These are phyloP conservation scores for Loripinus fragilis DNA, from an alignment of 2,888 invertebrate species.

Conservation along the genomic window DNA sequence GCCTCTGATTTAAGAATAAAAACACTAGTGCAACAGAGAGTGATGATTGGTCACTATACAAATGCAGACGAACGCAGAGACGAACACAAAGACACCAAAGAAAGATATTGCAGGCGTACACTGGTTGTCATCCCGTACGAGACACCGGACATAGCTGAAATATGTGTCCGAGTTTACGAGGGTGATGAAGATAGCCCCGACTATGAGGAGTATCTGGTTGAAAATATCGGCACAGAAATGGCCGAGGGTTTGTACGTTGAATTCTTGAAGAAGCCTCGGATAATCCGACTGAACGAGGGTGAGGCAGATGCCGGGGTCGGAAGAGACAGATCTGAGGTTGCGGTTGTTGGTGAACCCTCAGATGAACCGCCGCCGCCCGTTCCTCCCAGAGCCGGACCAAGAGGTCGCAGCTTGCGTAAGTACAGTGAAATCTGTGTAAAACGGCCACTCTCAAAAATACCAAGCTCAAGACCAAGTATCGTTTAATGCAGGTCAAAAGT, in stretches of 20 bases:
- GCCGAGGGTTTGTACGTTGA: conserved; percentile 8
- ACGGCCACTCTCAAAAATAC: too few species aligned
- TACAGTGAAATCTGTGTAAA: too few species aligned
- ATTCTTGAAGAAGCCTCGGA: neutral
- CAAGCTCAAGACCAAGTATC: too few species aligned
- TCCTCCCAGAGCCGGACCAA: neutral
- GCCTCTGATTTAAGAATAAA: neutral
- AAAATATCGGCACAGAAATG: neutral
- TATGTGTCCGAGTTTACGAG: neutral
- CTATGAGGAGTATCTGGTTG: neutral
- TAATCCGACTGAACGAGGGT: neutral
- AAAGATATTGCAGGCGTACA: conserved; percentile 3
- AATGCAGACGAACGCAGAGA: neutral
- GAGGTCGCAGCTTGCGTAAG: neutral
- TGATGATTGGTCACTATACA: neutral
- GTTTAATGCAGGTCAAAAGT: too few species aligned
- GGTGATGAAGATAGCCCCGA: neutral
- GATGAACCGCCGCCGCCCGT: neutral
- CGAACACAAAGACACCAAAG: neutral
- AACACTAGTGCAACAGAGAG: neutral
- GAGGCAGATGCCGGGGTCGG: neutral
- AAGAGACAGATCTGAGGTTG: too few species aligned
- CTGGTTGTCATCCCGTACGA: neutral
- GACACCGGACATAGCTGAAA: neutral
- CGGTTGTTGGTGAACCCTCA: too few species aligned